Conservation (phyloP, 2,113 vertebrate genomes). For the Mesoclemmys tuberculata region DNA sequence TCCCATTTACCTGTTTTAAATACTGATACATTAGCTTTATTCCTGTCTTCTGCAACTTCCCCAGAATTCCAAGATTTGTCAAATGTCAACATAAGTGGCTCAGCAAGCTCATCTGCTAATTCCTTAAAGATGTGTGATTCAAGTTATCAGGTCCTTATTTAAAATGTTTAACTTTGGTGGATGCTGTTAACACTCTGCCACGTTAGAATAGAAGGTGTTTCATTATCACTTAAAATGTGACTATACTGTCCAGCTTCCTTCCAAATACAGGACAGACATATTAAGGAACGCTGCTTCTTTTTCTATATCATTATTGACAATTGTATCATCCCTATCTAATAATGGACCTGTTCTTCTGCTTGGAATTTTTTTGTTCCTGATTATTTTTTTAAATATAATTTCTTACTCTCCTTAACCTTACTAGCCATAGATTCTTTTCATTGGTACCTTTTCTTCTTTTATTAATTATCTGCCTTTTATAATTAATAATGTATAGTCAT, state of each 20-base stretch:
- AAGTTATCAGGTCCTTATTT: not conserved
- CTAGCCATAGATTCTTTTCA: not conserved
- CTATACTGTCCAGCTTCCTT: not conserved
- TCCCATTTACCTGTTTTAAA: not conserved
- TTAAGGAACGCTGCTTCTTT: not conserved
- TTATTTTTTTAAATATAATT: not conserved
- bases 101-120: not conserved
- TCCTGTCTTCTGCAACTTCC: not conserved
- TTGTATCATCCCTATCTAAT: too few relatives aligned
- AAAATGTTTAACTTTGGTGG: not conserved
- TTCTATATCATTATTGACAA: not conserved
- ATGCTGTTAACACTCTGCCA: not conserved
- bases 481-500: not conserved
- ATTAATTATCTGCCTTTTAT: not conserved
- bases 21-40: not conserved
- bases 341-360: too few relatives aligned
- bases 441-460: not conserved
- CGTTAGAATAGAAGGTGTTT: not conserved
- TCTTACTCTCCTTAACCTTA: not conserved
- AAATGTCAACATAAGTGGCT: not conserved
- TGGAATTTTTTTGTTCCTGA: too few relatives aligned
- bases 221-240: not conserved
- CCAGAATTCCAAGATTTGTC: not conserved
- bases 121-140: not conserved
- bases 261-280: not conserved